phyloP scores from a whole-genome alignment of 2,888 invertebrate species.

The Sisyra nigra region DNA sequence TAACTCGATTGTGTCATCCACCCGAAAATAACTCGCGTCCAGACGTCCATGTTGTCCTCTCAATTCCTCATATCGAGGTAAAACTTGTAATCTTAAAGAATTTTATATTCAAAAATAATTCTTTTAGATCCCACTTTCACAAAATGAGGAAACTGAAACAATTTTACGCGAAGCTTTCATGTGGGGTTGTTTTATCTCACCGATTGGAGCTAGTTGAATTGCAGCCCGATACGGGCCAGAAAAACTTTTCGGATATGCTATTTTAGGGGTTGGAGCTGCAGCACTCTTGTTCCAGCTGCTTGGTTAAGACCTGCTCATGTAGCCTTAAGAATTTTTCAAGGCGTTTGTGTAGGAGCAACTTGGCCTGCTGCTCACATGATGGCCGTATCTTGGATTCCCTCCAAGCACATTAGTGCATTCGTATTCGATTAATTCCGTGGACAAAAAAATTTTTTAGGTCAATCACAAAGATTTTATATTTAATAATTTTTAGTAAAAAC shows the following conservation, averaged over 20 bases:
- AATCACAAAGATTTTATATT: no score
- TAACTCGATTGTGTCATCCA: constrained; percentile 27
- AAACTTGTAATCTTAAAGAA: no score
- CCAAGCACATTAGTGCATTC: constrained; percentile 35
- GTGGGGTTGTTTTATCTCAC: constrained; percentile 38
- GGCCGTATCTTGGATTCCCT: constrained; percentile 40
- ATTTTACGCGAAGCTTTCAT: constrained; percentile 37
- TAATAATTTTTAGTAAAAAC: no score
- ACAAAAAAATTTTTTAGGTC: no score
- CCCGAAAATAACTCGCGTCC: constrained; percentile 14
- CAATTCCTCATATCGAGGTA: constrained; percentile 29
- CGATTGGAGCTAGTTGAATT: constrained; percentile 35
- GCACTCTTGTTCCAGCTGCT: constrained; percentile 37
- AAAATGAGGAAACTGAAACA: constrained; percentile 35
- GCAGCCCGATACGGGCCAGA: constrained; percentile 38
- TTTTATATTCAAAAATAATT: no score
- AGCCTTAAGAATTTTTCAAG: constrained; percentile 34
- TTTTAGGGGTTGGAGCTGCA: constrained; percentile 35
- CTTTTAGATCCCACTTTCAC: constrained; percentile 30
- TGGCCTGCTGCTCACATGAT: constrained; percentile 42
- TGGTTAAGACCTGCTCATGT: constrained; percentile 40
- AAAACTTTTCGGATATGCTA: constrained; percentile 34
- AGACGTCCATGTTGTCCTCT: constrained; percentile 24
- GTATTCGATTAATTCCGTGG: no score
- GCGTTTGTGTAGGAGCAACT: constrained; percentile 37